A percentile compares a stretch with the other conserved stretches of the same genome.
phyloP scores from a whole-genome alignment of 2,888 invertebrate species.

The Mesorhabditis spiculigera region DNA sequence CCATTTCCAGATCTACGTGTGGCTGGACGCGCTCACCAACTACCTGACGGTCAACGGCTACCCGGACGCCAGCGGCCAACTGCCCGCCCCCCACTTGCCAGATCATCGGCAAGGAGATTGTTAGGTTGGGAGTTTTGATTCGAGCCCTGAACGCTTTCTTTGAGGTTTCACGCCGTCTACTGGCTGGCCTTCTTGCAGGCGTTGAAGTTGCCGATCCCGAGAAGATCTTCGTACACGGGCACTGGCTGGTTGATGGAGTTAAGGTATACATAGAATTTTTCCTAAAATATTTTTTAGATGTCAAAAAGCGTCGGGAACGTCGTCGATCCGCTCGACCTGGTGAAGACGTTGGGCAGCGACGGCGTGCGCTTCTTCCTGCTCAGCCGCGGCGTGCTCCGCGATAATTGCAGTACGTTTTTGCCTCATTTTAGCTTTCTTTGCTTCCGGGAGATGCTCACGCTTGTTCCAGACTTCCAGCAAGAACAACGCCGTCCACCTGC shows the following conservation, averaged over 20 bases:
- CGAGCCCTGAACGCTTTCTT: slow-evolving; percentile 24
- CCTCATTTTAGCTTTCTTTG: not conserved
- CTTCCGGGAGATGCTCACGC: not conserved
- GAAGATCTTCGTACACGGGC: slow-evolving; percentile 81
- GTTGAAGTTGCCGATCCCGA: slow-evolving; percentile 77
- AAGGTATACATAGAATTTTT: slow-evolving; percentile 65
- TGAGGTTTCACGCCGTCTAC: slow-evolving; percentile 89
- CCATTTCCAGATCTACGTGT: slow-evolving; percentile 81
- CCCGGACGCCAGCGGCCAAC: slow-evolving; percentile 66
- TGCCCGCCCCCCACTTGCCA: slow-evolving; percentile 81
- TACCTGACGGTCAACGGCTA: slow-evolving; percentile 85
- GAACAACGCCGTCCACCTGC: slow-evolving; percentile 38
- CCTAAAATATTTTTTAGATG: slow-evolving; percentile 68
- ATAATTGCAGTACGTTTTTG: slow-evolving; percentile 75
- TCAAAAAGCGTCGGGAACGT: slow-evolving; percentile 92
- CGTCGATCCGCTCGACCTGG: slow-evolving; percentile 72
- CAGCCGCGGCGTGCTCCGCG: slow-evolving; percentile 81
- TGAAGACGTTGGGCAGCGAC: slow-evolving; percentile 69
- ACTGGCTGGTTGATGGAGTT: slow-evolving; percentile 84
- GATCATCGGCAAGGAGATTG: slow-evolving; percentile 90
- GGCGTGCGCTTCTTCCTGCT: slow-evolving; percentile 86
- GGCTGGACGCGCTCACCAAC: slow-evolving; percentile 92
- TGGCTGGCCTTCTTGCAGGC: slow-evolving; percentile 98
- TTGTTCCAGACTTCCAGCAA: slow-evolving; percentile 44
- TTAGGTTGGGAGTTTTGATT: slow-evolving; percentile 69